Evolutionary conservation across 2,888 invertebrate genomes (phyloP), one percentile per base, ranked within the genome.

Genomic region (Eustalomyia histrio): DNA sequence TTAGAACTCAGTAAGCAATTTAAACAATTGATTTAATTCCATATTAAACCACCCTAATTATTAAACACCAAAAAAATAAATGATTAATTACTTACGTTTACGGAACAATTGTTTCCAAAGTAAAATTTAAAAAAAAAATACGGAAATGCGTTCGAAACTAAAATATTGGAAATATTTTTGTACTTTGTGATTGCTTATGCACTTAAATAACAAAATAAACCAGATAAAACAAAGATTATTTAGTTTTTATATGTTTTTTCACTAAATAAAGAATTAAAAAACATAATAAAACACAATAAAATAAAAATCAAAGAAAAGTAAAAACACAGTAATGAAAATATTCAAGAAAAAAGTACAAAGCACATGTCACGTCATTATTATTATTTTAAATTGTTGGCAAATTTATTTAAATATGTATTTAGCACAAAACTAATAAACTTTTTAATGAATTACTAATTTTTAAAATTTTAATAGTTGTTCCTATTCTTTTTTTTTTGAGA

Each of bases 301-400:
- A n/a, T n/a, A 2, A n/a, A 47, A 47, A n/a, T n/a, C 14, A 21
- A 17, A 58, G 14, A n/a, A 16, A 6, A 8, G n/a, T 24, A 29
- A 57, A 57, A 43, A 21, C 14, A 24, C 33, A 12, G 1, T 43
- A 21, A 69, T 9, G n/a, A 43, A 60, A 57, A 52, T 35, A 55
- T 24, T n/a, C n/a, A 53, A 43, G 2, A 9, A 58, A 58, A 18
- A 9, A 2, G 52, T n/a, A 17, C 17, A 12, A 63, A 24, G 29
- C 47, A 35, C 29, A 18, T 58, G 60, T 69, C 69, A 69, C 69
- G 69, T 60, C 58, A 60, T 60, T 69, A 58, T 33, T 57, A 57
- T 33, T 9, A 68, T 58, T 65, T 24, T 39, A 16, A 18, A 52
- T 35, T 35, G 10, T 12, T 43, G 29, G 6, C 18, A 43, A 18